Evolutionary conservation across 92 coral and sea anemone species (phyloP), one percentile per base, ranked within the genome.

Genomic region (Bergia sp.): DNA sequence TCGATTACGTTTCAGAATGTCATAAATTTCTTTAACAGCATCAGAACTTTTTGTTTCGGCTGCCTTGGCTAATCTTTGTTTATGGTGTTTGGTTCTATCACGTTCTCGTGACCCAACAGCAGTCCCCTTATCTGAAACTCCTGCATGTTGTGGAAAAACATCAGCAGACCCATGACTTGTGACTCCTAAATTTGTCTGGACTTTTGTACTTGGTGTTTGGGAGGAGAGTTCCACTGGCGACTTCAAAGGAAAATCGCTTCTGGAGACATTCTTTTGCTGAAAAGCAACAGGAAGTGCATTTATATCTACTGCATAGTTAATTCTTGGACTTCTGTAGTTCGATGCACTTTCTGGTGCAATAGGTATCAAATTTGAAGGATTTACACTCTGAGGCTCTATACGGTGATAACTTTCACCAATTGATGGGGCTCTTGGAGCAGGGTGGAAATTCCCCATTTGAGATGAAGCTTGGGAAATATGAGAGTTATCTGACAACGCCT

Each of bases 1-100:
- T 84, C 87, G 87, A 89, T 92, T 95, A 43, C 86, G 92, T 47
- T 88, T 80, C 20, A 94, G 90, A 83, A 92, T 94, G 72, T 90
- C 92, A 83, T 7, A 92, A 45, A 95, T 85, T 85, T 93, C 85
- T 73, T 88, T 86, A 21, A 83, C 76, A 12, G 98, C 94, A 44
- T 84, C 57, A 73, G 89, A 86, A 67, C 95, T 89, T 66, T 88
- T 86, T 76, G 85, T 88, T 78, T 87, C 96, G 29, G 96, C 96
- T 77, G 55, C 81, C 8, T 95, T 89, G 53, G 78, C 55, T 16
- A 2, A 1, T 45, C 20, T 15, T 44, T 29, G 43, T 23, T 37
- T 77, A 72, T 13, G 29, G 13, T 47, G 13, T 72, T 50, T 84
- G 47, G 41, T 84, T 36, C 0, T 36, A 40, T 73, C 40, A 41